Evolutionary conservation across 1,140 invertebrate genomes (phyloP).

Genomic region (Papilio polyxenes): DNA sequence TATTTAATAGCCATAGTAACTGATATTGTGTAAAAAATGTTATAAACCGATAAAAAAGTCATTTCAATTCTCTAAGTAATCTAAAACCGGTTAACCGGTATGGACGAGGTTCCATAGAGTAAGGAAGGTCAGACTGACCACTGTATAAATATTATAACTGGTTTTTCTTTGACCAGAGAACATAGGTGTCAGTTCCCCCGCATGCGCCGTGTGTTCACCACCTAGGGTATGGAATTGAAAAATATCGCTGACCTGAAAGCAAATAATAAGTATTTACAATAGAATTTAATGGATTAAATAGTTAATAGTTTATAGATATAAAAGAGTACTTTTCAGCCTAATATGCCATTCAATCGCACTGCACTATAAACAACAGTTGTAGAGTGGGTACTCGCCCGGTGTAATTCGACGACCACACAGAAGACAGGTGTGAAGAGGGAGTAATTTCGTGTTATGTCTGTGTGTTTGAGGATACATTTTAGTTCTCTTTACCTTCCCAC

Average conservation of each 20-base stretch:
- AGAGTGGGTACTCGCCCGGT: too few relatives aligned
- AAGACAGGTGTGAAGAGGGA: neutral
- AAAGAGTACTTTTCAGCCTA: too few relatives aligned
- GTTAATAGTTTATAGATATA: neutral
- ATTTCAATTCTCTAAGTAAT: neutral
- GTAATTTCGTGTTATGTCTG: too few relatives aligned
- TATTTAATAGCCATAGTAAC: neutral
- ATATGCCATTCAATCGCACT: too few relatives aligned
- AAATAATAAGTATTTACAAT: neutral
- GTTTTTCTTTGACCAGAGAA: slow-evolving; percentile 56
- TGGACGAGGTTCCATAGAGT: slow-evolving; percentile 49
- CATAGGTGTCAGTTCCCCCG: slow-evolving; percentile 70
- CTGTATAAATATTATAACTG: neutral
- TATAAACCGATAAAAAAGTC: slow-evolving; percentile 1
- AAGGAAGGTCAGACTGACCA: slow-evolving; percentile 24
- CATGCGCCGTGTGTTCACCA: slow-evolving; percentile 65
- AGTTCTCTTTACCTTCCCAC: too few relatives aligned
- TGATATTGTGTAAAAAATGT: neutral
- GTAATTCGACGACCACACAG: neutral
- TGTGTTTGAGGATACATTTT: too few relatives aligned
- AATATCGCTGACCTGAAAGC: slow-evolving; percentile 82
- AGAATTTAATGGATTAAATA: too few relatives aligned
- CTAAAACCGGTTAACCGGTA: slow-evolving; percentile 41
- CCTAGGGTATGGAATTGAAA: slow-evolving; percentile 83
- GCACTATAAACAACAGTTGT: too few relatives aligned